A percentile compares a stretch with the other conserved stretches of the same genome.
These are phyloP conservation scores for Protodeltote pygarga DNA, from an alignment of 2,888 invertebrate genomes.

Conservation along the genomic window DNA sequence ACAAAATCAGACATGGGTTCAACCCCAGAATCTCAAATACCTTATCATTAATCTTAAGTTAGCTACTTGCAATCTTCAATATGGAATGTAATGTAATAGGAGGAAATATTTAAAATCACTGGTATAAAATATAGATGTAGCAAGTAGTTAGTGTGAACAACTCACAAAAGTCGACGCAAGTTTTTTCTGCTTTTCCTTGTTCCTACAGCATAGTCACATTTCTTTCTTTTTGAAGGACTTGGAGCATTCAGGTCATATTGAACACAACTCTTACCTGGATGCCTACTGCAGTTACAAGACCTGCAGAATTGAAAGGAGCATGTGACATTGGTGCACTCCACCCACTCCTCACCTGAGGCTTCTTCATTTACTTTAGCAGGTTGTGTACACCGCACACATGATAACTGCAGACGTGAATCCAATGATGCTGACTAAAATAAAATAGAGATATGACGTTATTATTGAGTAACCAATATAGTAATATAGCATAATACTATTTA, in stretches of 20 bases:
- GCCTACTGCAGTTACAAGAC: slow-evolving; percentile 76
- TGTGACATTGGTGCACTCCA: slow-evolving; percentile 80
- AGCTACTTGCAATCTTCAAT: slow-evolving; percentile 54
- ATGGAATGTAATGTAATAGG: slow-evolving; percentile 73
- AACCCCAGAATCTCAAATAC: slow-evolving; percentile 54
- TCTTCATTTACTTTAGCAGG: slow-evolving; percentile 82
- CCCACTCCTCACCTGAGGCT: slow-evolving; percentile 82
- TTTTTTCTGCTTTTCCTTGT: slow-evolving; percentile 79
- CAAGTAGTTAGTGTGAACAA: too few species aligned
- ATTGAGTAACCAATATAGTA: too few species aligned
- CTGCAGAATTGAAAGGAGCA: slow-evolving; percentile 85
- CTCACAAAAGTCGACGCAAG: slow-evolving; percentile 75
- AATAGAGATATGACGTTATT: too few species aligned
- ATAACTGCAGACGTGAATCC: slow-evolving; percentile 70
- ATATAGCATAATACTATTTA: too few species aligned
- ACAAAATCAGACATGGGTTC: slow-evolving; percentile 56
- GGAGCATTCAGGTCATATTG: slow-evolving; percentile 79
- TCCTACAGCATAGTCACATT: slow-evolving; percentile 69
- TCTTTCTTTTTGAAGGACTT: slow-evolving; percentile 83
- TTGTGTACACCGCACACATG: slow-evolving; percentile 75
- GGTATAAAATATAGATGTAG: slow-evolving; percentile 51
- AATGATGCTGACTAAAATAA: slow-evolving; percentile 75
- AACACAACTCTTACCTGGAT: slow-evolving; percentile 75
- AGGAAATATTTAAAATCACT: slow-evolving; percentile 59
- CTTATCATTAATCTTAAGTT: slow-evolving; percentile 37